These are phyloP conservation scores for Lasiurus cinereus DNA, from an alignment of 2,113 vertebrate genomes.

Conservation along the genomic window DNA sequence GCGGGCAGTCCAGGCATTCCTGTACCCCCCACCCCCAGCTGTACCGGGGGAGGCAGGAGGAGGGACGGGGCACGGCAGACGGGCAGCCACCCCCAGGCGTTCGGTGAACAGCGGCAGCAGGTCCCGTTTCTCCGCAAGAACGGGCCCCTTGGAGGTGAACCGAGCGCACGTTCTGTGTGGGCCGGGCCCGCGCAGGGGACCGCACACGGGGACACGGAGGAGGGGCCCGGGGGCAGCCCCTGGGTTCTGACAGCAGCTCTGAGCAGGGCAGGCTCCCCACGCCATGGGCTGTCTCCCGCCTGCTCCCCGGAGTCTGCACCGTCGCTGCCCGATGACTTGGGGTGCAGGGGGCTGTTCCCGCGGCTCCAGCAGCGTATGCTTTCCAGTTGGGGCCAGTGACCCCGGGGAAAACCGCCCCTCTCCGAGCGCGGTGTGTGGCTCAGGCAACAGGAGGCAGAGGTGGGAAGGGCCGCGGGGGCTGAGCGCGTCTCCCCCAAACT, in stretches of 20 bases:
- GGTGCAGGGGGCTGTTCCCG: neutral
- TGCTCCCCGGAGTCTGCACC: neutral
- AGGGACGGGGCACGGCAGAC: neutral
- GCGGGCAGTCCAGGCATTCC: no score
- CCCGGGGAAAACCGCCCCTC: neutral
- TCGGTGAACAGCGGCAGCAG: neutral
- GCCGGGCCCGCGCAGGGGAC: neutral
- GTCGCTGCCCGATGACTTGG: no score
- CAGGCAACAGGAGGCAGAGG: neutral
- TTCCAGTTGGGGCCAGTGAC: neutral
- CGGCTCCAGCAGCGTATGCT: fast-evolving
- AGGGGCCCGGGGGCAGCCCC: neutral
- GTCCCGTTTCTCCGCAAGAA: neutral
- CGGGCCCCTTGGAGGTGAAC: neutral
- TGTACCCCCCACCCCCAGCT: neutral
- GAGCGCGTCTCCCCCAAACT: neutral
- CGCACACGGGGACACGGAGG: neutral
- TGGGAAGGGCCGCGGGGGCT: neutral
- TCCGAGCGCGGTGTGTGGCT: fast-evolving
- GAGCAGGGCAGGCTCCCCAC: neutral
- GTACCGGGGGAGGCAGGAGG: neutral
- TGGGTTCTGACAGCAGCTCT: neutral
- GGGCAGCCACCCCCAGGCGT: no score
- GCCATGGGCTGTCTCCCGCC: no score
- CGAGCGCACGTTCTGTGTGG: neutral